Evolutionary conservation across 1,140 invertebrate genomes (phyloP).

Genomic region (Drosophila nasuta): DNA sequence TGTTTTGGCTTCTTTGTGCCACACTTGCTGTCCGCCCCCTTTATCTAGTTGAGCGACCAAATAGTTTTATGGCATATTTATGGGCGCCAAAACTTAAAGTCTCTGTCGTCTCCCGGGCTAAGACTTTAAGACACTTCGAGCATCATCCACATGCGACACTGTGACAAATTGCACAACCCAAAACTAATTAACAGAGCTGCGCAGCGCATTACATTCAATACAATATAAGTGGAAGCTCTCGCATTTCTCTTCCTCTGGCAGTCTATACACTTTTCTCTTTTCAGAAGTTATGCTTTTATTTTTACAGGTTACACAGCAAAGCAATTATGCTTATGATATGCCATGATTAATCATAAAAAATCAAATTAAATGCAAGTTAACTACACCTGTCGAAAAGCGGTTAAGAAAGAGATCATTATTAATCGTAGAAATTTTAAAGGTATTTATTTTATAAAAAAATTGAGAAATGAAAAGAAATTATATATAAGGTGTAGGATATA

Average conservation of each 20-base stretch:
- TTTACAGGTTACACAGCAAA: neutral
- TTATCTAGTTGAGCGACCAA: conserved; percentile 73
- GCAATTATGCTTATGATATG: neutral
- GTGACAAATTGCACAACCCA: conserved; percentile 71
- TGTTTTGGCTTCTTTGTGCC: conserved; percentile 47
- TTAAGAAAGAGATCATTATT: no score
- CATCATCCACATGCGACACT: conserved; percentile 59
- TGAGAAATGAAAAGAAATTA: no score
- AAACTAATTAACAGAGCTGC: conserved; percentile 74
- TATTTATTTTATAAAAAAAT: no score
- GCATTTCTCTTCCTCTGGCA: neutral
- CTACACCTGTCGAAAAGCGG: no score
- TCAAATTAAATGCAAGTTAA: no score
- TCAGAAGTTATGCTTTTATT: neutral
- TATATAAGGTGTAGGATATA: no score
- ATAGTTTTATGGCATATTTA: conserved; percentile 83
- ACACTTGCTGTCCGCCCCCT: conserved; percentile 78
- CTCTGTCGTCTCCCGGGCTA: conserved; percentile 51
- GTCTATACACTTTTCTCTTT: conserved; percentile 2
- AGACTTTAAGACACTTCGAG: conserved; percentile 71
- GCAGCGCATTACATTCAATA: conserved; percentile 50
- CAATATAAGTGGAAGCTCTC: conserved; percentile 1
- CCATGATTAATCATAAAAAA: neutral
- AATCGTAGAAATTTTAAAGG: no score
- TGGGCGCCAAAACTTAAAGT: conserved; percentile 81